These are phyloP conservation scores for Centropristis striata DNA, from an alignment of 2,113 vertebrate species.

Conservation along the genomic window DNA sequence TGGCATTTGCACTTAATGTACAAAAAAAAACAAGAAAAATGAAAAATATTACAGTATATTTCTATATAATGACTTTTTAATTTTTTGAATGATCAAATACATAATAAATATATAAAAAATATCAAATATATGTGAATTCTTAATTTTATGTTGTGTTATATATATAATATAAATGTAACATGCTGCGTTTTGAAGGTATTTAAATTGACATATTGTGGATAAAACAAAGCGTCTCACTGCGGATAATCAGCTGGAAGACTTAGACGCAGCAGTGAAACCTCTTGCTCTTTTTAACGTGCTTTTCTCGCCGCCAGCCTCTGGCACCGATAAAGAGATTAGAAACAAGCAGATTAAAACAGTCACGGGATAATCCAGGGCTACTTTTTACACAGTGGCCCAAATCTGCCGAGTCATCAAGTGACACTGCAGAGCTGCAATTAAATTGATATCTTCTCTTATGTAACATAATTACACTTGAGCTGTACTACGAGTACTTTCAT, in stretches of 20 bases:
- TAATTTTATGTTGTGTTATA: too few relatives aligned
- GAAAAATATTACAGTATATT: too few relatives aligned
- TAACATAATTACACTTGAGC: background rate
- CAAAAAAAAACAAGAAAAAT: too few relatives aligned
- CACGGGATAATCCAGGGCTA: constrained; percentile 61
- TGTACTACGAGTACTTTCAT: background rate
- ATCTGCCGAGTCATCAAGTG: constrained; percentile 72
- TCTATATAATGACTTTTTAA: too few relatives aligned
- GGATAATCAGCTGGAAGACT: constrained; percentile 44
- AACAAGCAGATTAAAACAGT: constrained; percentile 68
- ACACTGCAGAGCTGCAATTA: constrained; percentile 29
- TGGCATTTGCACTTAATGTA: too few relatives aligned
- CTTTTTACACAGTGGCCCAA: constrained; percentile 46
- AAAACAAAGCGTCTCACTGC: background rate
- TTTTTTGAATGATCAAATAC: too few relatives aligned
- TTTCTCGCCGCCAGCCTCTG: constrained; percentile 22
- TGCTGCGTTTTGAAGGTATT: too few relatives aligned
- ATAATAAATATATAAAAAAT: too few relatives aligned
- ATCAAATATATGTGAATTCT: too few relatives aligned
- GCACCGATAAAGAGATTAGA: constrained; percentile 69
- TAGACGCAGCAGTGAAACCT: background rate
- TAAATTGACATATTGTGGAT: too few relatives aligned
- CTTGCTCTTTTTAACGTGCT: constrained; percentile 71
- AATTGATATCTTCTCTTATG: background rate
- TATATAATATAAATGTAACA: too few relatives aligned